A percentile compares a stretch with the other conserved stretches of the same genome.
These are phyloP conservation scores for Drosophila littoralis DNA, from an alignment of 1,140 invertebrate genomes.

Conservation along the genomic window DNA sequence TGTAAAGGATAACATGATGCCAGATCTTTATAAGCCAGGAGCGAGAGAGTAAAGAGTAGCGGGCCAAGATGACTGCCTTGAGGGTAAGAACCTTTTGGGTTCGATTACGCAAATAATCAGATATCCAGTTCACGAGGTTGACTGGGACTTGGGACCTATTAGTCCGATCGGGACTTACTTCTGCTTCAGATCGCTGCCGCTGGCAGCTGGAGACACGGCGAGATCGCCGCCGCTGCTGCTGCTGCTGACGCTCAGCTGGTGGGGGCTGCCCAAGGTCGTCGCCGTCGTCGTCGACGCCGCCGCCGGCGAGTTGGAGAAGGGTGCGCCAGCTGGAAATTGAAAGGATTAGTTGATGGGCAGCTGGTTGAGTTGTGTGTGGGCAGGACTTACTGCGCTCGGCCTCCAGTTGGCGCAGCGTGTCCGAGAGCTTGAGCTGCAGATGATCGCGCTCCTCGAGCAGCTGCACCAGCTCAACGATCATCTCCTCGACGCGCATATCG, in stretches of 20 bases:
- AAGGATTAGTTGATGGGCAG: no score
- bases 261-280: slow-evolving; percentile 29
- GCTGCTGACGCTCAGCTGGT: slow-evolving; percentile 29
- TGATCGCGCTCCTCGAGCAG: slow-evolving; percentile 93
- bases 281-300: background rate
- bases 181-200: slow-evolving; percentile 70
- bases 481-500: slow-evolving; percentile 94
- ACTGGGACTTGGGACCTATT: no score
- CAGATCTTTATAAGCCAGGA: no score
- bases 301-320: background rate
- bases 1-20: no score
- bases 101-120: no score
- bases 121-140: no score
- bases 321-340: slow-evolving; percentile 9
- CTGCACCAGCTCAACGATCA: slow-evolving; percentile 93
- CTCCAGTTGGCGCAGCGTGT: slow-evolving; percentile 90
- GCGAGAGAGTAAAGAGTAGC: no score
- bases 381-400: slow-evolving; percentile 81
- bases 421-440: slow-evolving; percentile 91
- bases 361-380: background rate
- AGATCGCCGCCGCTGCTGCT: slow-evolving; percentile 43
- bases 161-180: slow-evolving; percentile 55
- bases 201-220: slow-evolving; percentile 20
- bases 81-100: no score
- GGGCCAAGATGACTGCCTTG: no score